Base-by-base conservation (phyloP, 2,113 vertebrate species). In the Cervus canadensis region DNA sequence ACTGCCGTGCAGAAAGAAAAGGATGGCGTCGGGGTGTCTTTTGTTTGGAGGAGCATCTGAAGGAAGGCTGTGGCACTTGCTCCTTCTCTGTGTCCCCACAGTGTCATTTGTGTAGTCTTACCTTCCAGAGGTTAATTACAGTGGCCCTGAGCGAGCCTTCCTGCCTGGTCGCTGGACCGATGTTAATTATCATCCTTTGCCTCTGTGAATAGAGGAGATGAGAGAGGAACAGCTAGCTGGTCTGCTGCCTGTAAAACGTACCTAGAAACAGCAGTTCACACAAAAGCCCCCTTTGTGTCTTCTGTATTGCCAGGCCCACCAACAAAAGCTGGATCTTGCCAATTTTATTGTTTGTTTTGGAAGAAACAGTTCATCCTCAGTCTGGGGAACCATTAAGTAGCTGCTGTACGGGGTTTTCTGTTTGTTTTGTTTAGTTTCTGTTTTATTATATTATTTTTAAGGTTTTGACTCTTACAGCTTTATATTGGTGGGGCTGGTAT, bases 81-180 rank as follows among this genome's bases (percentile, higher is more conserved):
- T 98, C 30, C 93, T 62, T 26, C 96, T 62, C 91, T 87, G 50
- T 86, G 85, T 98, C 96, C 54, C 97, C 95, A 13, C 74, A 45
- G 88, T 91, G 97, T 93, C 95, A 78, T 97, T 88, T 96, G 91
- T 95, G 64, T 59, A 43, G 78, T 64, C 87, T 91, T 98, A 23
- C 98, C 94, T 98, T 98, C 87, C 86, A 96, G 81, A 98, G 98
- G 99, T 99, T 99, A 99, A 99, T 98, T 98, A 64, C 83, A 19
- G 84, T 96, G 92, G 97, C 98, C 98, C 48, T 0, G 88, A 96
- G 78, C 87, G 89, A 45, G 81, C 88, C 92, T 97, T 71, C 98
- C 88, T 93, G 87, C 96, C 89, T 95, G 95, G 76, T 98, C 98
- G 97, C 96, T 89, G 91, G 56, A 95, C 97, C 97, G 74, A 93